These are phyloP conservation scores for human (Homo sapiens) DNA, from an alignment of 2,113 vertebrate genomes.

Conservation along the genomic window DNA sequence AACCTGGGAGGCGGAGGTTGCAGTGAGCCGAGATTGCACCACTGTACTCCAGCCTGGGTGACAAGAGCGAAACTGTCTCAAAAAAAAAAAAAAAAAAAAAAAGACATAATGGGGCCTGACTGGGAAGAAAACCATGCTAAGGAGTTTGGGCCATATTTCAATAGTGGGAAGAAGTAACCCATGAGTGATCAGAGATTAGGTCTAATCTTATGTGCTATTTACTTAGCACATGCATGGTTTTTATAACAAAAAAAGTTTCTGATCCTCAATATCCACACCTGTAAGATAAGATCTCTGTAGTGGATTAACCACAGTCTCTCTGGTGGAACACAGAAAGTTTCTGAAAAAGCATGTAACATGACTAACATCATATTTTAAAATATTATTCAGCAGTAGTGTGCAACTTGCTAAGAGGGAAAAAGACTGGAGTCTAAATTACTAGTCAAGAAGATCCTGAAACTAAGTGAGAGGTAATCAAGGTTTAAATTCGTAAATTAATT, in stretches of 20 bases:
- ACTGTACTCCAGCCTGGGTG: too few relatives aligned
- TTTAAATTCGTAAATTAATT: background rate
- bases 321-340: background rate
- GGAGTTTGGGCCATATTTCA: background rate
- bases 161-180: background rate
- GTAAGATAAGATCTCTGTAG: background rate
- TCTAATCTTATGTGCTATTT: background rate
- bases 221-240: background rate
- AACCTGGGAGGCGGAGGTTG: too few relatives aligned
- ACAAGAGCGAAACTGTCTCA: too few relatives aligned
- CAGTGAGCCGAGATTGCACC: too few relatives aligned
- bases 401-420: background rate
- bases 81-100: too few relatives aligned
- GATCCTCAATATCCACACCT: background rate
- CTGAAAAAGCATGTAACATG: background rate
- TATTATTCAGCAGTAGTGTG: background rate
- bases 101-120: too few relatives aligned
- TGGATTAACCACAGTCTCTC: background rate
- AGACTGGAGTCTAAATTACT: background rate
- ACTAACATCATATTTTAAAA: background rate
- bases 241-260: background rate
- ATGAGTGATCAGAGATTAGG: background rate
- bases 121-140: background rate
- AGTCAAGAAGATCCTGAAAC: constrained; percentile 1
- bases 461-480: background rate